Percentiles rank a stretch among this genome's conserved stretches.
These are phyloP conservation scores for Phaethornis superciliosus DNA, from an alignment of 2,113 vertebrate genomes.

Conservation along the genomic window DNA sequence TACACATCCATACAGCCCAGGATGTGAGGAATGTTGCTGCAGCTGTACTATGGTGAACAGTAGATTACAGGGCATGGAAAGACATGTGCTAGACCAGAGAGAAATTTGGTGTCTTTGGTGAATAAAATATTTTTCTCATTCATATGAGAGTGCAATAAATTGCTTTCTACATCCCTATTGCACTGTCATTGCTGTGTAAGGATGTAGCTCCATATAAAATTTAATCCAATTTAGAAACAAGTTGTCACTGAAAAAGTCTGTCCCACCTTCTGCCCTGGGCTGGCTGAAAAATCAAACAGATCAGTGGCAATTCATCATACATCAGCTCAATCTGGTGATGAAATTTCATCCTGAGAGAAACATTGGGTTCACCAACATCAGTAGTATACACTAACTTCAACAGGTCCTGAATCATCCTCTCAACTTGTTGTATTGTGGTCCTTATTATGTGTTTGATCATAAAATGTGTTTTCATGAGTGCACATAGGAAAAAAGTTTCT, in stretches of 20 bases:
- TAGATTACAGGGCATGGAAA: neutral
- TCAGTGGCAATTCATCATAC: neutral
- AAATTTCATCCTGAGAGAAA: neutral
- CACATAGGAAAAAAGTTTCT: neutral
- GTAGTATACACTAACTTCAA: neutral
- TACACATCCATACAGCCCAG: neutral
- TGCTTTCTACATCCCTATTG: neutral
- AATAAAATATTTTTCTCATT: neutral
- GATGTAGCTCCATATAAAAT: neutral
- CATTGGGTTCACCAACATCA: neutral
- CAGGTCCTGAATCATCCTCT: neutral
- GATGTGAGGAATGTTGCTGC: neutral
- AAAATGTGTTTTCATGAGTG: neutral
- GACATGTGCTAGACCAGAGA: neutral
- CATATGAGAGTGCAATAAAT: neutral
- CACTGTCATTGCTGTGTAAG: neutral
- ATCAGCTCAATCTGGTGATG: neutral
- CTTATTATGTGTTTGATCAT: neutral
- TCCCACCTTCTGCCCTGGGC: neutral
- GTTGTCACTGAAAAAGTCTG: neutral
- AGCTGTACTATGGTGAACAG: neutral
- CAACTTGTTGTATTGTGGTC: neutral
- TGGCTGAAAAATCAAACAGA: neutral
- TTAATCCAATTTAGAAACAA: conserved; percentile 16
- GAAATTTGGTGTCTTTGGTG: neutral